These are phyloP conservation scores for Drosophila anomalata DNA, from an alignment of 2,888 invertebrate genomes.

Conservation along the genomic window DNA sequence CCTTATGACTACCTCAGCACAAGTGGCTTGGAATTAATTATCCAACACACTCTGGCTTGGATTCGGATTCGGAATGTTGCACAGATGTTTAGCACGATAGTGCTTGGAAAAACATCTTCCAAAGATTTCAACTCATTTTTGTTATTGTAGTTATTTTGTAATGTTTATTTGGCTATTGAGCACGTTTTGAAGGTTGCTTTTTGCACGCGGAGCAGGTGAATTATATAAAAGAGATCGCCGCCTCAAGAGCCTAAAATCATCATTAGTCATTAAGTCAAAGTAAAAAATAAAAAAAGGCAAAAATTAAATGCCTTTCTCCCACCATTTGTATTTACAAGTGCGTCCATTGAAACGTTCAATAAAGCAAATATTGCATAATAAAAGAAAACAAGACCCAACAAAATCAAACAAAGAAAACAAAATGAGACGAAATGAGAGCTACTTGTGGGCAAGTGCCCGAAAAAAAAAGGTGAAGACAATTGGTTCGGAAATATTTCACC, in stretches of 20 bases:
- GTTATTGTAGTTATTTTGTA: conserved; percentile 34
- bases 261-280: conserved; percentile 52
- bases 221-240: conserved; percentile 34
- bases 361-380: conserved; percentile 58
- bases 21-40: conserved; percentile 62
- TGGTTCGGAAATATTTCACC: conserved; percentile 34
- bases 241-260: conserved; percentile 46
- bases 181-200: conserved; percentile 61
- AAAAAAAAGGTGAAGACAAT: conserved; percentile 25
- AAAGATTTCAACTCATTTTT: conserved; percentile 44
- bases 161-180: conserved; percentile 61
- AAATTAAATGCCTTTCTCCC: conserved; percentile 59
- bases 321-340: conserved; percentile 58
- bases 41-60: conserved; percentile 28
- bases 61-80: conserved; percentile 59
- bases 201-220: conserved; percentile 38
- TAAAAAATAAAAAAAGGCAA: neutral
- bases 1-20: conserved; percentile 16
- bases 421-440: conserved; percentile 39
- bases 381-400: conserved; percentile 35
- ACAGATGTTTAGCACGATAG: conserved; percentile 63
- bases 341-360: conserved; percentile 46
- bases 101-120: conserved; percentile 25
- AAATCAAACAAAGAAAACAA: conserved; percentile 17
- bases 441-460: conserved; percentile 38